A percentile compares a stretch with the other conserved stretches of the same genome.
Conservation (phyloP, 1,140 invertebrate species). For the Kradibia gibbosae region DNA sequence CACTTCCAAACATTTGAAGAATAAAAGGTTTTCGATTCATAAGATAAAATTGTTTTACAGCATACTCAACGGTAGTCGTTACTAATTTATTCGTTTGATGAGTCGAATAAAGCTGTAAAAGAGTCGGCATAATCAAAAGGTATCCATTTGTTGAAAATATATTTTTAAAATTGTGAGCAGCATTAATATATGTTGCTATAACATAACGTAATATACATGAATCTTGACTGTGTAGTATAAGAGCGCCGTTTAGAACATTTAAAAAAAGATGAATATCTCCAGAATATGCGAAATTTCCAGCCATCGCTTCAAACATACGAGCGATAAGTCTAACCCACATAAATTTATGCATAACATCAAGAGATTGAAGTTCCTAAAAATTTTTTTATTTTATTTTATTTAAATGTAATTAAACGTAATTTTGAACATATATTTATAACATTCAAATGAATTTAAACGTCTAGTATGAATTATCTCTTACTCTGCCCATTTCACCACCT, state of each 20-base stretch:
- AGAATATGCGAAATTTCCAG: slow-evolving; percentile 97
- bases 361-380: slow-evolving; percentile 86
- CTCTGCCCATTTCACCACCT: slow-evolving; percentile 91
- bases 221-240: slow-evolving; percentile 98
- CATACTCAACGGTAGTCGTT: slow-evolving; percentile 96
- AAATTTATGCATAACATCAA: slow-evolving; percentile 98
- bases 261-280: slow-evolving; percentile 97
- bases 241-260: slow-evolving; percentile 96
- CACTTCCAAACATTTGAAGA: slow-evolving; percentile 98
- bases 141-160: slow-evolving; percentile 99
- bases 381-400: neutral
- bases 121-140: slow-evolving; percentile 96
- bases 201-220: slow-evolving; percentile 95
- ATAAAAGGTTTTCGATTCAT: slow-evolving; percentile 99
- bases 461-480: slow-evolving; percentile 62
- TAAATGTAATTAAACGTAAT: too few species aligned
- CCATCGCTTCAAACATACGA: slow-evolving; percentile 99
- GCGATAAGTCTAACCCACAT: slow-evolving; percentile 98
- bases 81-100: slow-evolving; percentile 97
- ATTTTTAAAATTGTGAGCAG: slow-evolving; percentile 98
- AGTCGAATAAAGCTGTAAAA: slow-evolving; percentile 96
- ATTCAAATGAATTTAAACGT: neutral
- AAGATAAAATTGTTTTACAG: slow-evolving; percentile 98
- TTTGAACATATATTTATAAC: neutral
- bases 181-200: slow-evolving; percentile 97